These are phyloP conservation scores for Steromphala cineraria DNA, from an alignment of 2,888 invertebrate genomes.

Conservation along the genomic window DNA sequence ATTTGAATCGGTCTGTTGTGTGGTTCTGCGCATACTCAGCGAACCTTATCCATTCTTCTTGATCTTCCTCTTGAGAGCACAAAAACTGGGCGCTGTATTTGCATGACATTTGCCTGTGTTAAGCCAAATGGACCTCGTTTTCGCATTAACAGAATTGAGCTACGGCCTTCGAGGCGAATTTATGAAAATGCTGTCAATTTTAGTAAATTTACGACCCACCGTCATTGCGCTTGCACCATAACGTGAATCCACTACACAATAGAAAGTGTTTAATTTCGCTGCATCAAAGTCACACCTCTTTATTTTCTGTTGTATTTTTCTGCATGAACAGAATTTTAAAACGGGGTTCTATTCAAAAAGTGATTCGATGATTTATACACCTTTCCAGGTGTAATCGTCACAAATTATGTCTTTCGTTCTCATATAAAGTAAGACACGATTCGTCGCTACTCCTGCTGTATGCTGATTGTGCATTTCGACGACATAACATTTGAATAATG, in stretches of 20 bases:
- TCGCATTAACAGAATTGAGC: neutral
- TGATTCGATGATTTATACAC: neutral
- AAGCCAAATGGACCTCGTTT: neutral
- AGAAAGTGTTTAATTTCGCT: neutral
- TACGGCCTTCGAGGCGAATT: neutral
- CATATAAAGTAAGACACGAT: too few species aligned
- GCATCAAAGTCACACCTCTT: neutral
- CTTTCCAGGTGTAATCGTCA: neutral
- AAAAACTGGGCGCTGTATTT: neutral
- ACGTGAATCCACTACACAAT: neutral
- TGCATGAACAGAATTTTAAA: neutral
- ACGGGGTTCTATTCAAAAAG: neutral
- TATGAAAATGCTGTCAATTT: conserved; percentile 4
- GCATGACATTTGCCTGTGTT: neutral
- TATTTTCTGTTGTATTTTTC: neutral
- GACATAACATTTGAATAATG: too few species aligned
- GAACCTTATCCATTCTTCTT: neutral
- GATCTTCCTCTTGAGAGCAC: neutral
- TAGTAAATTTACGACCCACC: neutral
- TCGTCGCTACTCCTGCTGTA: too few species aligned
- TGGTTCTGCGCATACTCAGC: neutral
- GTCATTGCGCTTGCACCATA: neutral
- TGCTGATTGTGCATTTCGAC: too few species aligned
- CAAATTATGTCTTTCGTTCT: neutral
- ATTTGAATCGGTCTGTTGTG: neutral